phyloP scores from a whole-genome alignment of 2,888 invertebrate species.

The Mycalesis mineus region DNA sequence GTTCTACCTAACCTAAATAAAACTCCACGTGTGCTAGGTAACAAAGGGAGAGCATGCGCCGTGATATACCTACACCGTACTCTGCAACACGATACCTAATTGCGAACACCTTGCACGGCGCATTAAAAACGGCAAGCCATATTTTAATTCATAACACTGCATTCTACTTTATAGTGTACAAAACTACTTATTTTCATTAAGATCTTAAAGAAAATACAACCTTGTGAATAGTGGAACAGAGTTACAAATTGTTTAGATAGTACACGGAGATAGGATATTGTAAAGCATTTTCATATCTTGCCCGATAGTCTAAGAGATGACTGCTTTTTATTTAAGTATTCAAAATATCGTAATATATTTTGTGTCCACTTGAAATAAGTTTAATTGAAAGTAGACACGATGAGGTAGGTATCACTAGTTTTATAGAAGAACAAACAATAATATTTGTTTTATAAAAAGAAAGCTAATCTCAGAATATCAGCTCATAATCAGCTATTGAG shows the following conservation, averaged over 20 bases:
- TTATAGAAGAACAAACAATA: too few species aligned
- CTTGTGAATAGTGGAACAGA: slow-evolving; percentile 36
- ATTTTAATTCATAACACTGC: slow-evolving; percentile 69
- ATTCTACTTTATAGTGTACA: slow-evolving; percentile 17
- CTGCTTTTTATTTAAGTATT: not conserved
- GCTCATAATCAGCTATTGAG: too few species aligned
- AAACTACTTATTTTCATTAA: slow-evolving; percentile 19
- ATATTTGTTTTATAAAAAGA: too few species aligned
- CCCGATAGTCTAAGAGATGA: slow-evolving; percentile 7
- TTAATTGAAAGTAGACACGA: not conserved
- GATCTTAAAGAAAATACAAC: slow-evolving; percentile 20
- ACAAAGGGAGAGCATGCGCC: not conserved
- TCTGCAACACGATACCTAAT: slow-evolving; percentile 49
- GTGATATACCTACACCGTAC: slow-evolving; percentile 17
- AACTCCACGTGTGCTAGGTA: too few species aligned
- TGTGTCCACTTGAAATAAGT: not conserved
- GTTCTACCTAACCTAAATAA: too few species aligned
- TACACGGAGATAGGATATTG: slow-evolving; percentile 42
- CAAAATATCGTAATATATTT: not conserved
- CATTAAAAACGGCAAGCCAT: slow-evolving; percentile 64
- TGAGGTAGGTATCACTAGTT: too few species aligned
- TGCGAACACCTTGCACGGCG: slow-evolving; percentile 55
- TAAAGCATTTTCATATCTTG: slow-evolving; percentile 20
- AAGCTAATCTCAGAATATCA: too few species aligned
- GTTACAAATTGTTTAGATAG: slow-evolving; percentile 40